Conservation (phyloP, 2,797 vertebrate genomes). For the Hapalemur alaotrensis region DNA sequence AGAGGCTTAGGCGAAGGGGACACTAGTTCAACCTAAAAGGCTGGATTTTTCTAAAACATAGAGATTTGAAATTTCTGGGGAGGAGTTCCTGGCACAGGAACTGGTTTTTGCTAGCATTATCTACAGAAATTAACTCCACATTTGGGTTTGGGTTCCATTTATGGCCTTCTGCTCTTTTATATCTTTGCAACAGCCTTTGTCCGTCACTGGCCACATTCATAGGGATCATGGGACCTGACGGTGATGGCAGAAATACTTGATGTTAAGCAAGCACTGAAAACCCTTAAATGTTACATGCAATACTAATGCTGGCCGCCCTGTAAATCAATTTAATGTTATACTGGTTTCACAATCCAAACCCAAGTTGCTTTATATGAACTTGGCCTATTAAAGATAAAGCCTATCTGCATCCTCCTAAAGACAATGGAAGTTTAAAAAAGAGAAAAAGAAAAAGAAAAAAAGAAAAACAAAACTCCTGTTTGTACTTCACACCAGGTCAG, state of each 20-base stretch:
- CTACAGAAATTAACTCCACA: neutral
- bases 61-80: neutral
- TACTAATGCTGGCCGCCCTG: accelerated
- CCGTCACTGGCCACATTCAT: neutral
- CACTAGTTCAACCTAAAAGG: neutral
- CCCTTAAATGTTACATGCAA: neutral
- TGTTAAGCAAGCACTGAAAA: neutral
- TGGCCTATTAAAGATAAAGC: neutral
- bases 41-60: neutral
- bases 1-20: neutral
- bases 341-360: neutral
- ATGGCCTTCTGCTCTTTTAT: neutral
- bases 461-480: neutral
- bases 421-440: neutral
- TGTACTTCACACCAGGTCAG: neutral
- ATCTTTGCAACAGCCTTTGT: neutral
- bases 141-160: neutral
- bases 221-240: neutral
- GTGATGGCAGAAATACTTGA: neutral
- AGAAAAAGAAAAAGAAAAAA: neutral
- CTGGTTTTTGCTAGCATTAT: neutral
- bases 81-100: neutral
- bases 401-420: neutral
- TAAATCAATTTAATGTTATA: neutral
- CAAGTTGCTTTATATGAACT: neutral